Evolutionary conservation across 2,113 vertebrate genomes (phyloP).

Genomic region (Ophiodon elongatus): DNA sequence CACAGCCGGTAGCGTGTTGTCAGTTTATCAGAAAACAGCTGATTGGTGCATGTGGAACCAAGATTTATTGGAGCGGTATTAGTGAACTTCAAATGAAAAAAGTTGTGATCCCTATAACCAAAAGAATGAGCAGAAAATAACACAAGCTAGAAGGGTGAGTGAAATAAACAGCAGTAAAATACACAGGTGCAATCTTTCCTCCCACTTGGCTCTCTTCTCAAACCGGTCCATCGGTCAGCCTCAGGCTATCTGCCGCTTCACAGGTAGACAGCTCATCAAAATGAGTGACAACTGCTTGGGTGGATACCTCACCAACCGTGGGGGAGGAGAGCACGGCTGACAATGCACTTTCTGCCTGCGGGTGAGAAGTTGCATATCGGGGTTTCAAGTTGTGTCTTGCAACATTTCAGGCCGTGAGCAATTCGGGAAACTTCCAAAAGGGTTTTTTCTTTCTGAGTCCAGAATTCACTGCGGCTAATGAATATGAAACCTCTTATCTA

Average conservation of each 20-base stretch:
- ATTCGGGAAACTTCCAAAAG: slow-evolving; percentile 14
- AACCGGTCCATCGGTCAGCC: slow-evolving; percentile 30
- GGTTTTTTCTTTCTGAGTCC: not conserved
- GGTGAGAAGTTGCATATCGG: slow-evolving; percentile 19
- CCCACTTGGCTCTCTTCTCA: not conserved
- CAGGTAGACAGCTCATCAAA: slow-evolving; percentile 49
- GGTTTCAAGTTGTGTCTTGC: slow-evolving; percentile 55
- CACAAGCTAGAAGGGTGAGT: not conserved
- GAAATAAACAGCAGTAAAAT: not conserved
- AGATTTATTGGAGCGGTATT: not conserved
- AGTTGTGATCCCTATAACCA: not conserved
- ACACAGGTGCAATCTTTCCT: slow-evolving; percentile 11
- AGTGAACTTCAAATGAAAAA: not conserved
- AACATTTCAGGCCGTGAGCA: slow-evolving; percentile 24
- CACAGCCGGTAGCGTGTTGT: not conserved
- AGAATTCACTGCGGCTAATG: slow-evolving; percentile 14
- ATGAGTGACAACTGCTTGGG: slow-evolving; percentile 55
- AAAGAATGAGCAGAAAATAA: not conserved
- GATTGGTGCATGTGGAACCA: not conserved
- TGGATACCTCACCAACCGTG: slow-evolving; percentile 37
- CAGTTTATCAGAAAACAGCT: not conserved
- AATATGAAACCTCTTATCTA: slow-evolving; percentile 9
- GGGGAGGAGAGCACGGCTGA: slow-evolving; percentile 13
- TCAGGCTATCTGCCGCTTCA: slow-evolving; percentile 19
- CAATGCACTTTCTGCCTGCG: slow-evolving; percentile 20